Evolutionary conservation across 1,140 invertebrate genomes (phyloP).

Genomic region (Caenorhabditis inopinata): DNA sequence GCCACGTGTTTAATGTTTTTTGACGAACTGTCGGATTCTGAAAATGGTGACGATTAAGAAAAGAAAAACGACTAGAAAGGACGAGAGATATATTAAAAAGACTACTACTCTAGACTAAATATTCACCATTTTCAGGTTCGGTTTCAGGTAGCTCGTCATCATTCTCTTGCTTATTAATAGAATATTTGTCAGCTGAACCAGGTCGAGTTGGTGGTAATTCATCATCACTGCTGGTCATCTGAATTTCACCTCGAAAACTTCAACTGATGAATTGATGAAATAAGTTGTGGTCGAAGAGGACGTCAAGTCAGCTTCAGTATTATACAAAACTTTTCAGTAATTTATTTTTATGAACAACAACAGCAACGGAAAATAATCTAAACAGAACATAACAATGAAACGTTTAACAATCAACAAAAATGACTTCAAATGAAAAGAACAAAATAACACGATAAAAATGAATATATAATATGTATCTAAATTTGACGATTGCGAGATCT

Average conservation of each 20-base stretch:
- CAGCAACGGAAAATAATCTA: background rate
- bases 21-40: slow-evolving; percentile 8
- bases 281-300: background rate
- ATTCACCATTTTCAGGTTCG: background rate
- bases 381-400: background rate
- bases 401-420: slow-evolving; percentile 13
- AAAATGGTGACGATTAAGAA: no score
- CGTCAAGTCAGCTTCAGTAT: background rate
- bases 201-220: background rate
- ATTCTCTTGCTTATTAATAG: background rate
- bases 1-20: background rate
- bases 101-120: background rate
- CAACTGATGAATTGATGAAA: no score
- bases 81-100: no score
- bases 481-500: background rate
- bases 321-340: no score
- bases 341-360: background rate
- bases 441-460: slow-evolving; percentile 12
- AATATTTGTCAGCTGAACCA: background rate
- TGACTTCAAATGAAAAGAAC: background rate
- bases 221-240: background rate
- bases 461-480: background rate
- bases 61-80: no score
- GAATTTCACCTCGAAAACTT: no score
- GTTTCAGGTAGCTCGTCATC: background rate